Evolutionary conservation across 64 coral and sea anemone species (phyloP), one percentile per base, ranked within the genome.

Genomic region (Stichodactyla helianthus): DNA sequence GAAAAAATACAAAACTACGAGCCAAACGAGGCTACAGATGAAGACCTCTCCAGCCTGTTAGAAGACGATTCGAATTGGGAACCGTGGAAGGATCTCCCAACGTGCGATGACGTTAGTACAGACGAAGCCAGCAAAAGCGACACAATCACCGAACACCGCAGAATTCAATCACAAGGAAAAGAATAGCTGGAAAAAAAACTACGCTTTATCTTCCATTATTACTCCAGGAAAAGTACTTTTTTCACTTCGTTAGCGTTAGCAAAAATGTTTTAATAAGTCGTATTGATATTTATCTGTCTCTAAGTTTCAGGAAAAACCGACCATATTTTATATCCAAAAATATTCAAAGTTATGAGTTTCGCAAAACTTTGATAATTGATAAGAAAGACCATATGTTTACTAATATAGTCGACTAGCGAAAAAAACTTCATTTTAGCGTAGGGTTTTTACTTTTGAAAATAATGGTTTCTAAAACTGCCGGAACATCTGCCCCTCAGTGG

Each of bases 1-100:
- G 78, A 81, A 54, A 51, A 81, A 11, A 54, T 13, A 19, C 68
- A 74, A 74, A 23, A 74, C 68, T 27, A 1, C 25, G 68, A 74
- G 0, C n/a, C 23, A 13, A 27, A 31, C 22, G 22, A 5, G 65
- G 19, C 19, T 70, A 5, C 20, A 17, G 65, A 70, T 20, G 22
- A 25, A 18, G 65, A 70, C 22, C 18, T 70, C 10, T 22, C 65
- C 68, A 74, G n/a, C 20, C 23, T 81, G 52, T 23, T 81, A 52
- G 78, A 51, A 23, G 78, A 81, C 14, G 78, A 81, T 81, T 51
- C 35, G 19, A 54, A 51, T 51, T 81, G 78, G 78, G 50, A 81
- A 54, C 78, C 78, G 17, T 81, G 78, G 78, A 81, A 81, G 19
- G 78, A 81, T 22, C 78, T 81, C 19, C 78, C 78, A 31, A 28